Evolutionary conservation across 2,113 vertebrate species (phyloP), one percentile per base, ranked within the genome.

Genomic region (Peromyscus leucopus): DNA sequence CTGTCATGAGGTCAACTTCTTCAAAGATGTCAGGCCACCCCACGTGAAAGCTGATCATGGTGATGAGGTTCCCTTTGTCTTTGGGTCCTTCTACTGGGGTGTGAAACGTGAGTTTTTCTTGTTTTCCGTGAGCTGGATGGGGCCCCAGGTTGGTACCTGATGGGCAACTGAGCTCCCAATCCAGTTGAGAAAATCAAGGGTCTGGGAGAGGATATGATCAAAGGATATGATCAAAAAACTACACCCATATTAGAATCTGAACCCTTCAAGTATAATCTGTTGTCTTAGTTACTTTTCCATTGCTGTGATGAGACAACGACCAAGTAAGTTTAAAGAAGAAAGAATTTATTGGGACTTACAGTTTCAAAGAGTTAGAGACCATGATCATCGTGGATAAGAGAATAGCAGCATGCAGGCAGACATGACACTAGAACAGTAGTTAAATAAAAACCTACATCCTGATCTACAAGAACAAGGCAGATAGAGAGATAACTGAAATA

Each of bases 11-110:
- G 97, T 98, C 6, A 97, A 46, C 28, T 63, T 97, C 3, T 0
- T 90, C 0, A 57, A 98, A 51, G 91, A 96, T 5, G 67, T n/a
- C 26, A 98, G 98, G 24, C 99, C 99, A 0, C 98, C 98, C 33
- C 99, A 98, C 95, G 99, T 99, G 21, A 98, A 97, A 79, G 95
- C 98, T 51, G 99, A 99, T 97, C 99, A 99, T 1, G 63, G 19
- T 33, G 99, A 99, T 91, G 99, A 99, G 59, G 0, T 99, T 4
- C 5, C 87, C 46, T 98, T 98, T 93, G 98, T 99, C 80, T 98
- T 99, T 2, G 99, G 99, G 79, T 63, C n/a, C 0, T 98, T 97
- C 36, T 98, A 99, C 93, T 96, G 98, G 92, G 98, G 0, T 46
- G 36, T 1, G 17, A 4, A 31, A 4, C 0, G 94, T 97, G 80